These are phyloP conservation scores for Acrocera orbiculus DNA, from an alignment of 2,888 invertebrate species.

Conservation along the genomic window DNA sequence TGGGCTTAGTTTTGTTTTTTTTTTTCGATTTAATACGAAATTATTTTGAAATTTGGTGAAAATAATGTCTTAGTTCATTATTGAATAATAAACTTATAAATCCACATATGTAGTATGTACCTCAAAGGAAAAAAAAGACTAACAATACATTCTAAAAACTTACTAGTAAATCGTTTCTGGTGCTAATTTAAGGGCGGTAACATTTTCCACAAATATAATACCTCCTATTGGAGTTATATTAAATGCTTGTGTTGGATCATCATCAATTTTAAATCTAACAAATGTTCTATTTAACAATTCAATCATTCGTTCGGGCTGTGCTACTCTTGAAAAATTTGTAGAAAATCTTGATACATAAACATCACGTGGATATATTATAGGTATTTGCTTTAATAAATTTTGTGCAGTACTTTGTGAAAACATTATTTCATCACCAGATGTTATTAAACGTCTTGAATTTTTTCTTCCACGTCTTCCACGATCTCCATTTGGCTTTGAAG, in stretches of 20 bases:
- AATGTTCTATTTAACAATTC: constrained; percentile 18
- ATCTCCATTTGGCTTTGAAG: constrained; percentile 1
- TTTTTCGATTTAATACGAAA: no score
- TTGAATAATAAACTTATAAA: no score
- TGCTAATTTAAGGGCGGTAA: constrained; percentile 28
- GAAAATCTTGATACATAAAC: constrained; percentile 31
- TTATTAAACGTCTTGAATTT: constrained; percentile 7
- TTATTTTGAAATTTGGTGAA: no score
- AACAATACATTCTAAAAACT: constrained; percentile 12
- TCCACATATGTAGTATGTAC: no score
- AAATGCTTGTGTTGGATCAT: constrained; percentile 32
- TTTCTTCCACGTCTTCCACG: constrained; percentile 5
- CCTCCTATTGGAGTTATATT: constrained; percentile 37
- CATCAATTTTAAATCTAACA: constrained; percentile 19
- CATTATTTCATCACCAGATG: constrained; percentile 17
- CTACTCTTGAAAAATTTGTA: constrained; percentile 30
- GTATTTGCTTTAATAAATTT: constrained; percentile 12
- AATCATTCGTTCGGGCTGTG: constrained; percentile 28
- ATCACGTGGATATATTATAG: constrained; percentile 22
- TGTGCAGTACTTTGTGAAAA: constrained; percentile 11
- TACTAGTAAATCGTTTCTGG: constrained; percentile 30
- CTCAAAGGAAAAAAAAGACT: no score
- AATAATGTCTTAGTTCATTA: no score
- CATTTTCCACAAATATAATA: constrained; percentile 38
- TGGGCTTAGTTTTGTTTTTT: no score